Evolutionary conservation across 2,888 invertebrate species (phyloP).

Genomic region (Drosophila mimetica): DNA sequence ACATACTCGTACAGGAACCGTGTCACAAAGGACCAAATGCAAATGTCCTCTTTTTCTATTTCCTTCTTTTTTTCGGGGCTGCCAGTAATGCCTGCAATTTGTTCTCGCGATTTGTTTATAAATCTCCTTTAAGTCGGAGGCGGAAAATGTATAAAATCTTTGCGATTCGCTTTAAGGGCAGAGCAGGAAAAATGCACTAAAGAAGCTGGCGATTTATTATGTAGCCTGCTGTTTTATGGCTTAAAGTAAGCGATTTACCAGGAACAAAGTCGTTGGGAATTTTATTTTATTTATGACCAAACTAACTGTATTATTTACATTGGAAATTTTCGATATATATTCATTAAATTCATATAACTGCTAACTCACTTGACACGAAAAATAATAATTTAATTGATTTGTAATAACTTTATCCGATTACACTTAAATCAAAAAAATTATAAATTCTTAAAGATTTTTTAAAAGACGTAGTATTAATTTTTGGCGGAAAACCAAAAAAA

Average conservation of each 20-base stretch:
- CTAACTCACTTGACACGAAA: too few relatives aligned
- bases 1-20: slow-evolving; percentile 32
- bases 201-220: neutral
- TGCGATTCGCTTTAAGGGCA: slow-evolving; percentile 12
- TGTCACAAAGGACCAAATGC: slow-evolving; percentile 35
- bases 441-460: too few relatives aligned
- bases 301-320: neutral
- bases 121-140: slow-evolving; percentile 29
- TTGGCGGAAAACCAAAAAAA: too few relatives aligned
- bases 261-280: neutral
- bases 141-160: slow-evolving; percentile 7
- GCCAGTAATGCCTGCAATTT: slow-evolving; percentile 37
- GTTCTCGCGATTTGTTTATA: slow-evolving; percentile 36
- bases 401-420: too few relatives aligned
- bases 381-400: too few relatives aligned
- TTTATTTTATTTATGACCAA: neutral
- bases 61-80: slow-evolving; percentile 3
- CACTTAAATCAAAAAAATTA: too few relatives aligned
- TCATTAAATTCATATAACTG: too few relatives aligned
- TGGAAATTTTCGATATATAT: too few relatives aligned
- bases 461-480: too few relatives aligned
- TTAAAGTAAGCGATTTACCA: too few relatives aligned
- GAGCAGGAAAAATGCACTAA: neutral
- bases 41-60: slow-evolving; percentile 22
- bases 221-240: too few relatives aligned